phyloP scores from a whole-genome alignment of 2,113 vertebrate genomes.

The Bubalus kerabau region DNA sequence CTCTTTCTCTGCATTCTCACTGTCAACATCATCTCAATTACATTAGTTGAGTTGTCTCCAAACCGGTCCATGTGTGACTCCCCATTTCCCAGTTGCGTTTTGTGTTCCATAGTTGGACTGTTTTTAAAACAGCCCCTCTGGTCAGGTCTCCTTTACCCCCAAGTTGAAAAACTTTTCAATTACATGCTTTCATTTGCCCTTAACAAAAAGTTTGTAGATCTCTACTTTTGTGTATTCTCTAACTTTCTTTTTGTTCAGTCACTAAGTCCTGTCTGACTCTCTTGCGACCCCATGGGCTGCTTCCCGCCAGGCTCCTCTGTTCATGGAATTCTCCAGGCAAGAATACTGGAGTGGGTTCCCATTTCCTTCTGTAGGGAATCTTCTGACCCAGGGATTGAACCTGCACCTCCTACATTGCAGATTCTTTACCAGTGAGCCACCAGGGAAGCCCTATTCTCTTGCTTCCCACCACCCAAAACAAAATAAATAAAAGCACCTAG shows the following conservation, averaged over 20 bases:
- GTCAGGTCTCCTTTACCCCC: neutral
- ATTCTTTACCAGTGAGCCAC: neutral
- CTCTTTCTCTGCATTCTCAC: neutral
- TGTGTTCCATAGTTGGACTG: neutral
- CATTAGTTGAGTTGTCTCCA: neutral
- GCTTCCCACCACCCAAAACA: neutral
- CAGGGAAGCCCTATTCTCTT: neutral
- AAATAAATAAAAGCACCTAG: neutral
- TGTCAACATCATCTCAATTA: neutral
- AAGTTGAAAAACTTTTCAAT: neutral
- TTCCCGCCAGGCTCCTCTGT: neutral
- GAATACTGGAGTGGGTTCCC: neutral
- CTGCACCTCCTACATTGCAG: neutral
- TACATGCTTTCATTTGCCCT: neutral
- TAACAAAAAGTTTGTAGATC: neutral
- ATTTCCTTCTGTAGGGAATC: neutral
- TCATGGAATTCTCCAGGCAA: neutral
- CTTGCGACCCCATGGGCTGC: neutral
- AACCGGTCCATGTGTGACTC: neutral
- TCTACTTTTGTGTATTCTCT: neutral
- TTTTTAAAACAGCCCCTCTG: neutral
- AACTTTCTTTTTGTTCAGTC: neutral
- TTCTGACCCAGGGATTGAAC: neutral
- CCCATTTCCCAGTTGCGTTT: neutral
- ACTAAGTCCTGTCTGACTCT: neutral